A percentile compares a stretch with the other conserved stretches of the same genome.
phyloP scores from a whole-genome alignment of 2,113 vertebrate species.

The Microcebus tavaratra region DNA sequence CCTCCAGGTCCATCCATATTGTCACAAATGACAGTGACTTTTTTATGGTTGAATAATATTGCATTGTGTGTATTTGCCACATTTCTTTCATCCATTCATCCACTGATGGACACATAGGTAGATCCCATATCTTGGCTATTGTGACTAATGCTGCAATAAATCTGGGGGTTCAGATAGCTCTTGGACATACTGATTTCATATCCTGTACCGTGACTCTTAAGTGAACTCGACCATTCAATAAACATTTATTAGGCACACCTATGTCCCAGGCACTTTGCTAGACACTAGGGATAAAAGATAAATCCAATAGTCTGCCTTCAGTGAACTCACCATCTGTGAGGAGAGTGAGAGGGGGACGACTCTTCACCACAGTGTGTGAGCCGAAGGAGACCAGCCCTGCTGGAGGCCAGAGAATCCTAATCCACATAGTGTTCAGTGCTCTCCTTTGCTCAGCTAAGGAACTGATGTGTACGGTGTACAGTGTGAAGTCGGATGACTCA shows the following conservation, averaged over 20 bases:
- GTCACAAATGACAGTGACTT: no score
- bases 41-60: no score
- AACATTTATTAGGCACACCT: neutral
- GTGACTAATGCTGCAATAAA: no score
- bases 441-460: neutral
- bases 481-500: neutral
- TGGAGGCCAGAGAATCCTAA: neutral
- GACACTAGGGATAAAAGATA: neutral
- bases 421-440: neutral
- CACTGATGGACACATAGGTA: no score
- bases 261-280: neutral
- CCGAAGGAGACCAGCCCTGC: neutral
- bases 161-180: neutral
- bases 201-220: neutral
- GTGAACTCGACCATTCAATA: neutral
- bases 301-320: neutral
- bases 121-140: no score
- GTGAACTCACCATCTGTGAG: neutral
- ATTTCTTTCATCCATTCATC: no score
- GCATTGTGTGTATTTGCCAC: no score
- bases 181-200: neutral
- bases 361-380: neutral
- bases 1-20: no score
- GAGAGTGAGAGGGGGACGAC: neutral
- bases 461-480: neutral